These are phyloP conservation scores for Alosa alosa DNA, from an alignment of 2,113 vertebrate genomes.

Conservation along the genomic window DNA sequence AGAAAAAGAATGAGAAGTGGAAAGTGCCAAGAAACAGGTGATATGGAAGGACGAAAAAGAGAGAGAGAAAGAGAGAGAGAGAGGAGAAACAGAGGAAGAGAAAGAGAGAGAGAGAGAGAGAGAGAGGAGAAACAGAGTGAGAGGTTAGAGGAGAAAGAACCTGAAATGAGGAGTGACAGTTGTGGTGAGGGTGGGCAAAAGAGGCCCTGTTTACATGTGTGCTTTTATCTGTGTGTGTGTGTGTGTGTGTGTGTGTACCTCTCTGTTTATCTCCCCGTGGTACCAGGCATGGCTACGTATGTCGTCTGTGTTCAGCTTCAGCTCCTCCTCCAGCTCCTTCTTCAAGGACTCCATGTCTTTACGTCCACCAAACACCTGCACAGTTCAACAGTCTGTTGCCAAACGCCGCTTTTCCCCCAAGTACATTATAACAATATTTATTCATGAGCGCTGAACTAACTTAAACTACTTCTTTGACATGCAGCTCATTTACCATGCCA, in stretches of 20 bases:
- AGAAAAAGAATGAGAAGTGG: no score
- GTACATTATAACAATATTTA: no score
- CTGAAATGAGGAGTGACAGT: no score
- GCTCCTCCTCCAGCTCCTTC: constrained; percentile 80
- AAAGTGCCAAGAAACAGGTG: background rate
- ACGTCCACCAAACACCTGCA: constrained; percentile 60
- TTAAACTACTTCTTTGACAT: background rate
- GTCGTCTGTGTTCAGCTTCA: constrained; percentile 76
- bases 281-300: constrained; percentile 81
- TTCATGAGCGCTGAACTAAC: no score
- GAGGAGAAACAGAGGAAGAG: background rate
- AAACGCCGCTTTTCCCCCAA: no score
- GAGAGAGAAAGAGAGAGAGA: background rate
- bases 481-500: no score
- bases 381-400: no score
- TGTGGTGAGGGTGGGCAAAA: no score
- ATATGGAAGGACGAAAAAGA: background rate
- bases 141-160: background rate
- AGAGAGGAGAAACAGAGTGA: no score
- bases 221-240: background rate
- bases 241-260: constrained; percentile 64
- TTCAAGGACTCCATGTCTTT: constrained; percentile 69
- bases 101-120: background rate
- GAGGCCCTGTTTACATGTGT: background rate
- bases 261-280: constrained; percentile 73